A percentile compares a stretch with the other conserved stretches of the same genome.
These are phyloP conservation scores for Chironomus riparius DNA, from an alignment of 2,888 invertebrate species.

Conservation along the genomic window DNA sequence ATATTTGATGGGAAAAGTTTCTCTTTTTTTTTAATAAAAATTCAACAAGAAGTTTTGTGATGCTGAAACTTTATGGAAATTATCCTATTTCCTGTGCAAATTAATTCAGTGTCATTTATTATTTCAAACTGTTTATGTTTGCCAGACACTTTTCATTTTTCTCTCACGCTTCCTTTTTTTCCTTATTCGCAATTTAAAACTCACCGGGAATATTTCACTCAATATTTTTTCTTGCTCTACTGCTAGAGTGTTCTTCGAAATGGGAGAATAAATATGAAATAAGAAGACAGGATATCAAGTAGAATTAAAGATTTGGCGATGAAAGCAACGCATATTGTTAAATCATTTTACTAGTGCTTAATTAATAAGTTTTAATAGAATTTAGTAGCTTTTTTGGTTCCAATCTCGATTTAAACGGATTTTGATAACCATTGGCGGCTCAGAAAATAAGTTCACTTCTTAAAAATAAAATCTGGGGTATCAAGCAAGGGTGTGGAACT, in stretches of 20 bases:
- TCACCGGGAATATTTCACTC: neutral
- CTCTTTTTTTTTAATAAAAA: neutral
- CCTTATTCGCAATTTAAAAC: neutral
- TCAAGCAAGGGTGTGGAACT: too few species aligned
- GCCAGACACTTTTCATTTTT: neutral
- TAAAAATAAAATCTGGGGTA: too few species aligned
- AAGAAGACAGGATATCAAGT: neutral
- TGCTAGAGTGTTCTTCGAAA: neutral
- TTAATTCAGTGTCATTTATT: slow-evolving; percentile 18
- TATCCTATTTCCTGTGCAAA: neutral
- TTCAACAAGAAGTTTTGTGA: neutral
- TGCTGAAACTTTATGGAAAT: slow-evolving; percentile 14
- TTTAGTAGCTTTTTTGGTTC: too few species aligned
- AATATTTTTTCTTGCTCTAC: neutral
- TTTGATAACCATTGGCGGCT: too few species aligned
- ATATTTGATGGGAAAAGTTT: too few species aligned
- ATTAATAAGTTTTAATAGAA: too few species aligned
- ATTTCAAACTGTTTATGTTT: slow-evolving; percentile 13
- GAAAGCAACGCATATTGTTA: too few species aligned
- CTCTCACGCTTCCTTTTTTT: neutral
- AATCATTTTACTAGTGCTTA: too few species aligned
- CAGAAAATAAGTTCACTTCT: too few species aligned
- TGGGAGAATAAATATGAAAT: neutral
- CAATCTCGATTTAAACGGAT: too few species aligned
- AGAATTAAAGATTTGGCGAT: too few species aligned